Percentiles rank a stretch among this genome's conserved stretches.
phyloP scores from a whole-genome alignment of 2,797 vertebrate species.

The Australoheros facetus region DNA sequence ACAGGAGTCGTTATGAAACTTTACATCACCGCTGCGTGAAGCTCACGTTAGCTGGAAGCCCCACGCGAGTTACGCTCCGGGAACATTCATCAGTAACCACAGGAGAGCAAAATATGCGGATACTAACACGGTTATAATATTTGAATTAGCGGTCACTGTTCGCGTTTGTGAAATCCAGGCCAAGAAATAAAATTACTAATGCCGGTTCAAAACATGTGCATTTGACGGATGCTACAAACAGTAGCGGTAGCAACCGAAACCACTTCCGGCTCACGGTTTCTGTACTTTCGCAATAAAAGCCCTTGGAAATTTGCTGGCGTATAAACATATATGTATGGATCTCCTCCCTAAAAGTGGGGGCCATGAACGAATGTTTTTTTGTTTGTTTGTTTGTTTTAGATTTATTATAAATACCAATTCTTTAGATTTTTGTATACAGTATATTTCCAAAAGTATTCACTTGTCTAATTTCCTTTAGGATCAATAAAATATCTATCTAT shows the following conservation, averaged over 20 bases:
- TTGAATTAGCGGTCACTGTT: fast-evolving
- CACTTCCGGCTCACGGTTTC: constrained; percentile 32
- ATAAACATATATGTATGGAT: too few species aligned
- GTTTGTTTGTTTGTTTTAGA: too few species aligned
- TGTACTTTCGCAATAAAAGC: constrained; percentile 42
- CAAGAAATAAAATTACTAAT: not conserved
- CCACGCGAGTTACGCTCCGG: constrained; percentile 1
- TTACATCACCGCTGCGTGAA: not conserved
- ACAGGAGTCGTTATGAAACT: not conserved
- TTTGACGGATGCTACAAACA: not conserved
- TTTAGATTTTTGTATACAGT: too few species aligned
- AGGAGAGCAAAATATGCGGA: not conserved
- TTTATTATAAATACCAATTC: too few species aligned
- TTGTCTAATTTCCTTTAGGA: too few species aligned
- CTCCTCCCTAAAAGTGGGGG: too few species aligned
- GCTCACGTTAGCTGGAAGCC: constrained; percentile 5
- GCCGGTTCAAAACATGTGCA: too few species aligned
- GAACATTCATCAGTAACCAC: not conserved
- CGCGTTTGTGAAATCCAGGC: not conserved
- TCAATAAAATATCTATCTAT: too few species aligned
- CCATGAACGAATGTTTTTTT: too few species aligned
- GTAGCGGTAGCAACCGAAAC: not conserved
- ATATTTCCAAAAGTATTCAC: too few species aligned
- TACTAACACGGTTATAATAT: not conserved
- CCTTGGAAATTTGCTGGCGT: not conserved